Evolutionary conservation across 2,888 invertebrate genomes (phyloP), one percentile per base, ranked within the genome.

Genomic region (Sicus ferrugineus): DNA sequence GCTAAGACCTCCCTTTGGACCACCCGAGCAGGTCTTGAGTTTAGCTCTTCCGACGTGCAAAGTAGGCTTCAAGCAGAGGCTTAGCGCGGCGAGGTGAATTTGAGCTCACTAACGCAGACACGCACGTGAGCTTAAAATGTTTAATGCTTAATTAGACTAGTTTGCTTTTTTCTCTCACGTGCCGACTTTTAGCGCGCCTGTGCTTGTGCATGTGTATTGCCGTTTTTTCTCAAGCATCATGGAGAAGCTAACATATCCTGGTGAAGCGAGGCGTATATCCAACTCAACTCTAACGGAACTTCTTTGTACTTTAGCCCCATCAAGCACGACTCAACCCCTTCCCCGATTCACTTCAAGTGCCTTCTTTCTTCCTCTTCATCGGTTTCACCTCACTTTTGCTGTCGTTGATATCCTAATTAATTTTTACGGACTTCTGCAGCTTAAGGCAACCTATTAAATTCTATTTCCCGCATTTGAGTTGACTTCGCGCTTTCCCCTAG

Each of bases 91-190:
- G 14, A 54, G 11, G 16, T 7, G n/a, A 1, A 14, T 9, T 42
- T 34, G 30, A 30, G 28, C 38, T 48, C 21, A 48, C 56, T 67
- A 21, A 30, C n/a, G 48, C 54, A 52, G 19, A 56, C 54, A 54
- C 19, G 30, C 54, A 48, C 46, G 58, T 26, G 16, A 7, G 34
- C 21, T 28, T 42, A 42, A 61, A 67, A 26, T 64, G 28, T 28
- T 38, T 38, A 34, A 56, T 42, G 19, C 56, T 23, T 46, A 14
- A 52, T 70, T 68, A 66, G 52, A 34, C 64, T 50, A 34, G 48
- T 62, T 31, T 59, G 67, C 30, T 70, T 67, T 19, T 48, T 9
- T 30, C 63, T 50, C 50, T 19, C 61, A 66, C 31, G 58, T 68
- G 30, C 30, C 46, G 56, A 54, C 62, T 58, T 58, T 14, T 30